Base-by-base conservation (phyloP, 2,797 vertebrate genomes). In the Sebastes goodei region DNA sequence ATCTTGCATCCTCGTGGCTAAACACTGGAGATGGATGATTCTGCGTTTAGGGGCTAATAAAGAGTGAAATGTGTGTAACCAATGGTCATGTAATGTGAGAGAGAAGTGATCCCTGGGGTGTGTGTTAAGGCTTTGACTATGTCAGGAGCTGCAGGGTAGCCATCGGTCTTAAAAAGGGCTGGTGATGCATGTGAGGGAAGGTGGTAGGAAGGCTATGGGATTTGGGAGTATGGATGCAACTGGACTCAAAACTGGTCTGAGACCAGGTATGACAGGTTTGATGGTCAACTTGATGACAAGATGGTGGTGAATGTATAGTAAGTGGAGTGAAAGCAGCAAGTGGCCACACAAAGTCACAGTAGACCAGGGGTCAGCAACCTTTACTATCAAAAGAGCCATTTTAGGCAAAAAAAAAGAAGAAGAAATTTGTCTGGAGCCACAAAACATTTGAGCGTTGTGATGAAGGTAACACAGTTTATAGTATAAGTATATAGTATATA, bases 271-370 rank as follows among this genome's bases (percentile, higher is more conserved):
- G 35, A 46, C 7, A 25, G 25, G 59, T 70, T 60, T 23, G 35
- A 38, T 38, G 35, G 35, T 38, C 35, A 38, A 38, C 35, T 38
- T 38, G 35, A 38, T 38, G 35, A 38, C 35, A 38, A 38, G 35
- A 38, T 38, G 53, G 60, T 33, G 27, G 63, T 27, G 63, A 10
- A 21, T 27, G 4, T 6, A 53, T 9, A 53, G 9, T 33, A 46
- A 46, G 42, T 42, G 69, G 84, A 88, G 71, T 78, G 75, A 88
- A 74, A 77, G 84, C 73, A 84, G 23, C 71, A 86, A 78, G 78
- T 89, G 85, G 74, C 38, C 76, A 23, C 55, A 64, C 10, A 68
- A 9, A 17, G 67, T 10, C 21, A 46, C 20, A 38, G 35, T 14
- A 14, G 35, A 38, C 35, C 35, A 38, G 35, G 35, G 35, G 35